Conservation (phyloP, 2,113 vertebrate genomes). For the Ia io region DNA sequence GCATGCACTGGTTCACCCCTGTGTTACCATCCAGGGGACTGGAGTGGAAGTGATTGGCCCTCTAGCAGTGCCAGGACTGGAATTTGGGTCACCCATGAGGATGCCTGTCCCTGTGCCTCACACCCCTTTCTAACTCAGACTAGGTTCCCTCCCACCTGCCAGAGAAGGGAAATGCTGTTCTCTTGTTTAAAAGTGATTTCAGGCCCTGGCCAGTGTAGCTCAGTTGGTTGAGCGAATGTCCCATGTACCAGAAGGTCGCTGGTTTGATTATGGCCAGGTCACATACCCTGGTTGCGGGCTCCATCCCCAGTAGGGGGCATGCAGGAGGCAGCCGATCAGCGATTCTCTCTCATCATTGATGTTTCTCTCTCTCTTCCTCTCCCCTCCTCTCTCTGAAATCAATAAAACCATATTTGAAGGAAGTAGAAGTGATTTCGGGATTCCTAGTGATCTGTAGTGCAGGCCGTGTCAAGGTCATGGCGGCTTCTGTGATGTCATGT, state of each 20-base stretch:
- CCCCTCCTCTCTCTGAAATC: no score
- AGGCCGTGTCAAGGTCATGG: not conserved
- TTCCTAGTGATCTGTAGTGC: not conserved
- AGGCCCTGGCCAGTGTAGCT: not conserved
- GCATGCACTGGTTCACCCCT: not conserved
- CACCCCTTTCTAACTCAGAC: rapidly evolving
- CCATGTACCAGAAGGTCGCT: not conserved
- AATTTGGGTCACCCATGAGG: not conserved
- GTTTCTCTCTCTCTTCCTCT: no score
- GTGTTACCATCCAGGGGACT: not conserved
- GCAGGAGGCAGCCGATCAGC: no score
- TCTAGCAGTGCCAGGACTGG: not conserved
- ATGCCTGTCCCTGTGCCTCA: rapidly evolving
- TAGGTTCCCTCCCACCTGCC: rapidly evolving
- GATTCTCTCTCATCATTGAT: no score
- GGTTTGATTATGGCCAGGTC: not conserved
- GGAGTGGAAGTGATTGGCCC: not conserved
- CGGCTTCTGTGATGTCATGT: not conserved
- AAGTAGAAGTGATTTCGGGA: not conserved
- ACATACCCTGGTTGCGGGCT: no score
- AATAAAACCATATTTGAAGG: no score
- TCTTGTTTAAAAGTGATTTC: not conserved
- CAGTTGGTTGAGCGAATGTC: not conserved
- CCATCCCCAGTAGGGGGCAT: no score
- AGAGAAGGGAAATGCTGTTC: not conserved